Evolutionary conservation across 2,888 invertebrate genomes (phyloP), one percentile per base, ranked within the genome.

Genomic region (Globia sparganii): DNA sequence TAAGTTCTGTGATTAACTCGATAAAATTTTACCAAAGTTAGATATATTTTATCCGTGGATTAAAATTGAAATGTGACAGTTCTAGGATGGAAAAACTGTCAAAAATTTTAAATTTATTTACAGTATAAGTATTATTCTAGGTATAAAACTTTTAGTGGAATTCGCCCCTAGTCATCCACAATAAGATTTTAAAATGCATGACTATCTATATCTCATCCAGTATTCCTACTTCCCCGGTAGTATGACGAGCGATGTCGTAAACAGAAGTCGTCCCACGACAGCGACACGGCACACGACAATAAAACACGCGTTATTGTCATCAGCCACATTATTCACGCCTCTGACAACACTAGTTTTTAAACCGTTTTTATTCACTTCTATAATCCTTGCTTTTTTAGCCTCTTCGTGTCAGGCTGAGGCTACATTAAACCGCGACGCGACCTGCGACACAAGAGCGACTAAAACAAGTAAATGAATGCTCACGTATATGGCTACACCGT

Each of bases 281-380:
- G 49, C 64, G 18, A 37, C 43, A 18, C 78, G 28, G 64, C 61
- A 72, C 80, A 31, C 67, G 56, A 80, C 82, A 89, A 93, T 93
- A 93, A 94, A 94, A 93, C 93, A 91, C 87, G 87, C 91, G 78
- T 92, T 92, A 93, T 94, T 94, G 94, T 94, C 94, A 93, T 93
- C 93, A 85, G 90, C 77, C 64, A 64, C 77, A 74, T 80, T 72
- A 82, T 74, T 77, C 77, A 71, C 73, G 77, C 56, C 72, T 76
- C 49, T 73, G 61, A 61, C 65, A 68, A 73, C 76, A 72, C 66
- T 78, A 73, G 72, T 72, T 70, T 76, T 77, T 75, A 71, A 56
- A 61, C 68, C 46, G 68, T 77, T 65, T 72, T 71, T 58, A 61
- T 66, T 70, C 18, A 67, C 43, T 81, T 70, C 76, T 75, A 28